Conservation (phyloP, 92 coral and sea anemone genomes). For the Galaxea fascicularis region DNA sequence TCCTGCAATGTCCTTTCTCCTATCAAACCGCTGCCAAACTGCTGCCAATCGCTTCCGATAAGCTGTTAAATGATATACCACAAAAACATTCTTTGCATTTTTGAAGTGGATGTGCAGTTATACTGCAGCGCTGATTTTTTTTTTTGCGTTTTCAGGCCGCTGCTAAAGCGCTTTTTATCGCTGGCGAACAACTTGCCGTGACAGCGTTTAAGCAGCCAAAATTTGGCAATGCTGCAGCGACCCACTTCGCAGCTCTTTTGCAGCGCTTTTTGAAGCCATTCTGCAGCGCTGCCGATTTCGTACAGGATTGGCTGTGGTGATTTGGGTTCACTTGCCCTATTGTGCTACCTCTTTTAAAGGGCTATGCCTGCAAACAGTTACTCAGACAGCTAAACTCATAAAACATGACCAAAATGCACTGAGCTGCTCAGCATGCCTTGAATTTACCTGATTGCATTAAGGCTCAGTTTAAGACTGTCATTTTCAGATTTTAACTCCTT, state of each 20-base stretch:
- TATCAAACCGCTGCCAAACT: not conserved
- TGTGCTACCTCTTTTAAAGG: too few species aligned
- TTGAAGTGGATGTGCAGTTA: not conserved
- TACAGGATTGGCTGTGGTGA: too few species aligned
- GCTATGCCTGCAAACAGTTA: too few species aligned
- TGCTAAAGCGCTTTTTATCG: not conserved
- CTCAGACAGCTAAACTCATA: too few species aligned
- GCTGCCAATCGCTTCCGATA: not conserved
- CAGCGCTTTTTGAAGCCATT: not conserved
- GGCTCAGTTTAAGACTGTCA: constrained; percentile 45
- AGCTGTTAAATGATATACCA: not conserved
- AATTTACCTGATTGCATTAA: constrained; percentile 23
- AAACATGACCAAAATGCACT: too few species aligned
- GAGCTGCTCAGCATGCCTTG: too few species aligned
- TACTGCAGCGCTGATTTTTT: not conserved
- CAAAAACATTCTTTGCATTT: not conserved
- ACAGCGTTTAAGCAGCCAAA: too few species aligned
- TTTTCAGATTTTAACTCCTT: constrained; percentile 55
- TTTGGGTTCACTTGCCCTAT: too few species aligned
- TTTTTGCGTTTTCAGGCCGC: not conserved
- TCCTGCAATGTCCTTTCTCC: too few species aligned
- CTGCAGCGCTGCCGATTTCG: not conserved
- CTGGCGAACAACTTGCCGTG: not conserved
- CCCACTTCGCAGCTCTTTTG: not conserved
- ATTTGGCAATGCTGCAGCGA: not conserved